Conservation (phyloP, 2,113 vertebrate genomes). For the Pachycephala philippinensis region DNA sequence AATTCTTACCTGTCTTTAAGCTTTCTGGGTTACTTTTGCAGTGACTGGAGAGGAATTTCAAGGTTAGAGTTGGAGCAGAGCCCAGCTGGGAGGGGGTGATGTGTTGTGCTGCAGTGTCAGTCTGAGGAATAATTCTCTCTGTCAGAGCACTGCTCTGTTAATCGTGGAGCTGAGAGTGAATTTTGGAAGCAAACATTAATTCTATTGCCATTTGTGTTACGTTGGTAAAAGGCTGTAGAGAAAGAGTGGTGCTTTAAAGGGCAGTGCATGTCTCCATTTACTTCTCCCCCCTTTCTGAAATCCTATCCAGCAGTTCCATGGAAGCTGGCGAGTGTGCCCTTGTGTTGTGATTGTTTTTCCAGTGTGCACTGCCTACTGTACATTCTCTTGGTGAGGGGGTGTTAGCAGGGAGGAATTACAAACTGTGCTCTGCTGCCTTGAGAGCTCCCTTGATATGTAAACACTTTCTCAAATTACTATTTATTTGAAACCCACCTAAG, state of each 20-base stretch:
- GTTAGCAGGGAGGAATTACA: conserved; percentile 1
- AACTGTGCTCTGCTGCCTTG: conserved; percentile 38
- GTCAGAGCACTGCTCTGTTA: background rate
- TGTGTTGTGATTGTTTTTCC: background rate
- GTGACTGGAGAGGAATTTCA: background rate
- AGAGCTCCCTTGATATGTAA: background rate
- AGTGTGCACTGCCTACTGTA: conserved; percentile 62
- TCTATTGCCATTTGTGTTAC: background rate
- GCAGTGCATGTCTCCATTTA: background rate
- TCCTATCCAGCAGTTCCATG: background rate
- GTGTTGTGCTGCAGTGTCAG: background rate
- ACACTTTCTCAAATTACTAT: conserved; percentile 34
- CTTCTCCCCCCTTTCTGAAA: background rate
- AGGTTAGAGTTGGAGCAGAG: background rate
- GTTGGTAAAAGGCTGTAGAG: background rate
- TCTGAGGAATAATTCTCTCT: background rate
- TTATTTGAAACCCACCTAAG: conserved; percentile 58
- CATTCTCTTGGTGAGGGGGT: background rate
- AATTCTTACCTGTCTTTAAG: background rate
- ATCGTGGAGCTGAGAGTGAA: background rate
- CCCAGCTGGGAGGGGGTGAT: background rate
- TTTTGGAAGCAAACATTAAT: background rate
- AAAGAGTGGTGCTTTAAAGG: background rate
- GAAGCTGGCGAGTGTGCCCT: background rate
- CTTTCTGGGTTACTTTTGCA: background rate